These are phyloP conservation scores for Nyleta sp. DNA, from an alignment of 2,888 invertebrate genomes.

Conservation along the genomic window DNA sequence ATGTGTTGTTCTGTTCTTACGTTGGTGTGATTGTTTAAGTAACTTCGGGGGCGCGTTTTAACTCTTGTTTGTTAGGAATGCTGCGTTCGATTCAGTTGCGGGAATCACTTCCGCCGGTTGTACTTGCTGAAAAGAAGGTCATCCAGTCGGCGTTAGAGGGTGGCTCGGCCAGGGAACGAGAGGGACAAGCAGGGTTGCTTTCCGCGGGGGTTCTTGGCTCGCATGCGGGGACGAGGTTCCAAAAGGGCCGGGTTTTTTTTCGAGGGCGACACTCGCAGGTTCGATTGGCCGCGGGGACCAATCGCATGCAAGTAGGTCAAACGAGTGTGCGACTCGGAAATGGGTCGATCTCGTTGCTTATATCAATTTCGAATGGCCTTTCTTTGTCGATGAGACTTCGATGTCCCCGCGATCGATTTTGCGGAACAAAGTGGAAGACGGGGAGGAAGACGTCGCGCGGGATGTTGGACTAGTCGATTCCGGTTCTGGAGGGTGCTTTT, in stretches of 20 bases:
- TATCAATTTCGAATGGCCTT: constrained; percentile 62
- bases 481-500: too few species aligned
- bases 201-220: not conserved
- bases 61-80: constrained; percentile 66
- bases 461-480: too few species aligned
- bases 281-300: constrained; percentile 64
- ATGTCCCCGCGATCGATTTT: constrained; percentile 39
- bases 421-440: constrained; percentile 5
- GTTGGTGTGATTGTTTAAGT: constrained; percentile 56
- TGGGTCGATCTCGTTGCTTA: constrained; percentile 50
- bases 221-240: constrained; percentile 13
- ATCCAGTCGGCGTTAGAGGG: constrained; percentile 64
- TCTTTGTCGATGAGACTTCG: constrained; percentile 46
- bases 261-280: constrained; percentile 54
- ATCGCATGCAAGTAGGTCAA: constrained; percentile 74
- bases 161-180: constrained; percentile 1
- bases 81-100: constrained; percentile 72
- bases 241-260: constrained; percentile 39
- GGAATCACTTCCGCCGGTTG: constrained; percentile 78
- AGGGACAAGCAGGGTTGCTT: not conserved
- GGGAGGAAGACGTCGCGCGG: too few species aligned
- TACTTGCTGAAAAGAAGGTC: constrained; percentile 79
- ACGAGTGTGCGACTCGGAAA: constrained; percentile 62
- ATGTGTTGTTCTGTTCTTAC: constrained; percentile 31
- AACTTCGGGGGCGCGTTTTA: constrained; percentile 44